phyloP scores from a whole-genome alignment of 2,888 invertebrate genomes.

The Parnassius apollo region DNA sequence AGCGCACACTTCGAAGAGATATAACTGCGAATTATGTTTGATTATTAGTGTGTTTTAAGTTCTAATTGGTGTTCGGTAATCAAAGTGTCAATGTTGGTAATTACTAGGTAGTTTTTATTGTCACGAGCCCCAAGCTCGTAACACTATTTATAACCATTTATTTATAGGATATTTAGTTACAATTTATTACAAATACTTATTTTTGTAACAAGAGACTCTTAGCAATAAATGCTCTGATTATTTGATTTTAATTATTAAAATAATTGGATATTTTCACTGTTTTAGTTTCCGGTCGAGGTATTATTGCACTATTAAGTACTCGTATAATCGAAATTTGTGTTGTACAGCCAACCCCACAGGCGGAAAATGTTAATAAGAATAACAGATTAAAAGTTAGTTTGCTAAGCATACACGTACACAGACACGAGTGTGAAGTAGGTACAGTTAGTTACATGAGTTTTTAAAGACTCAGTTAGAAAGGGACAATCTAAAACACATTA shows the following conservation, averaged over 20 bases:
- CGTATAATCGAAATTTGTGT: neutral
- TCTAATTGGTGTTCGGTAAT: no score
- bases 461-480: conserved; percentile 11
- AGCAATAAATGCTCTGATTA: neutral
- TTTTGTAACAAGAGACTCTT: no score
- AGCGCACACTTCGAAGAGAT: no score
- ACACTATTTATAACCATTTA: no score
- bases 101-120: no score
- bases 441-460: conserved; percentile 4
- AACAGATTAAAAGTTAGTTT: conserved; percentile 24
- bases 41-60: no score
- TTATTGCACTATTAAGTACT: neutral
- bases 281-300: neutral
- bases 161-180: no score
- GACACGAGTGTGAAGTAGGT: neutral
- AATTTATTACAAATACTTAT: no score
- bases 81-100: no score
- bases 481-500: conserved; percentile 7
- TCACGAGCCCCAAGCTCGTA: no score
- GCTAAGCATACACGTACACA: conserved; percentile 25
- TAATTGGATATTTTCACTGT: neutral
- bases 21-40: no score
- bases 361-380: conserved; percentile 29
- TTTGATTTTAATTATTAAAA: neutral
- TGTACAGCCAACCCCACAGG: conserved; percentile 29